Evolutionary conservation across 2,113 vertebrate species (phyloP), one percentile per base, ranked within the genome.

Genomic region (Lycocorax pyrrhopterus): DNA sequence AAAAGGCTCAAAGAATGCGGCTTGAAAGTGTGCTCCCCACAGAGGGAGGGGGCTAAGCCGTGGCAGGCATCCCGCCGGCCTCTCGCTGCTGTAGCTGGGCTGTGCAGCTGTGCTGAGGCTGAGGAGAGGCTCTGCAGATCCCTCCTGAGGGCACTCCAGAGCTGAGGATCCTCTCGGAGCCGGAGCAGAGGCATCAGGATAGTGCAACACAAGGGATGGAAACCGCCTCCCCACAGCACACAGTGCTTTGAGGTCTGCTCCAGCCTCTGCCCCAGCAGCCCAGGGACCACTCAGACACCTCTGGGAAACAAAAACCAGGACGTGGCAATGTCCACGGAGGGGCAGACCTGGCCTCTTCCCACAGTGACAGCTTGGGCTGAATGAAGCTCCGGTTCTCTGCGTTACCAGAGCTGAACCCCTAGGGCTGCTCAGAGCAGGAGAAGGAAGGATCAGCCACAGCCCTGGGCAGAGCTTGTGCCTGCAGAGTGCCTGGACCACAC

Each of bases 81-180:
- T 68, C 68, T 60, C 7, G 10, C 23, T 0, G 16, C 71, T 51
- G 33, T 43, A 47, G n/a, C 77, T 3, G 5, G 35, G 9, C 66
- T 29, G 25, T 6, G 6, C 6, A 6, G 32, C 7, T 32, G n/a
- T 2, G 32, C 68, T 53, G 37, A 52, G 46, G n/a, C 60, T 0
- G 6, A 79, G 83, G 21, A 75, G 66, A 79, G n/a, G 51, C 60
- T 87, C 68, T 67, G 66, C 69, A 63, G 39, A 12, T 84, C 77
- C 94, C 90, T 95, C 29, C 1, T 3, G 56, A 94, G 84, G 86
- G 86, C 91, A 90, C 89, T 66, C 63, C 2, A 66, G 89, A 88
- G 93, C 79, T n/a, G 75, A 76, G 22, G 21, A 90, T 88, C 35
- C 33, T 75, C 78, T 67, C 6, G 0, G 37, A 74, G 59, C n/a